Evolutionary conservation across 1,140 invertebrate species (phyloP), one percentile per base, ranked within the genome.

Genomic region (Leptinotarsa undecemlineata): DNA sequence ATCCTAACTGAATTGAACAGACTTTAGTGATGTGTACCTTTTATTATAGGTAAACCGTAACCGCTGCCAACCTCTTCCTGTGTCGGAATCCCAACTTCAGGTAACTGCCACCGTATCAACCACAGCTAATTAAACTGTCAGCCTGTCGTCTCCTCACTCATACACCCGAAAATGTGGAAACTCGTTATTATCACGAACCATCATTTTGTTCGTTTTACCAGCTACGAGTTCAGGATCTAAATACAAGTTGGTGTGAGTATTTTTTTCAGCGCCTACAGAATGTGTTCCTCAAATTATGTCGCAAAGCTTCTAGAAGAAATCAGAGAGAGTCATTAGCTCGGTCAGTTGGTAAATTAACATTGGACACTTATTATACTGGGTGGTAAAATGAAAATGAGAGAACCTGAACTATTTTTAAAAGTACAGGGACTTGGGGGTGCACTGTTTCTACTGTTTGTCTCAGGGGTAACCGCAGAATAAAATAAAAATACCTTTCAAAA

Each of bases 41-140:
- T 77, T 75, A 75, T 77, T 78, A 61, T 78, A 78, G 76, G 76
- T 78, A 78, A 73, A 19, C 73, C 69, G 73, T 78, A 78, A 78
- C 72, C 14, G 64, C 66, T 67, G 66, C 48, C 63, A 72, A 64
- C 33, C 33, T 73, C 26, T 42, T 47, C 64, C 62, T 48, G 51
- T 72, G 48, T 73, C 57, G 73, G 33, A 33, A 71, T 33, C 61
- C 67, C 66, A 68, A 73, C 76, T 75, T 73, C 74, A 75, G 74
- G 76, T 78, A 75, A 75, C 76, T 77, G 76, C 76, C 76, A 77
- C 47, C 73, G 69, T 76, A 21, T 74, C 71, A 23, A 33, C 68
- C 47, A 48, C 75, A 76, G 72, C 75, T 76, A 74, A 76, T 66
- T 60, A 64, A 57, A 57, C 51, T 57, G 51, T 67, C 68, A 70